phyloP scores from a whole-genome alignment of 2,113 vertebrate genomes.

The Phalacrocorax pelagicus region DNA sequence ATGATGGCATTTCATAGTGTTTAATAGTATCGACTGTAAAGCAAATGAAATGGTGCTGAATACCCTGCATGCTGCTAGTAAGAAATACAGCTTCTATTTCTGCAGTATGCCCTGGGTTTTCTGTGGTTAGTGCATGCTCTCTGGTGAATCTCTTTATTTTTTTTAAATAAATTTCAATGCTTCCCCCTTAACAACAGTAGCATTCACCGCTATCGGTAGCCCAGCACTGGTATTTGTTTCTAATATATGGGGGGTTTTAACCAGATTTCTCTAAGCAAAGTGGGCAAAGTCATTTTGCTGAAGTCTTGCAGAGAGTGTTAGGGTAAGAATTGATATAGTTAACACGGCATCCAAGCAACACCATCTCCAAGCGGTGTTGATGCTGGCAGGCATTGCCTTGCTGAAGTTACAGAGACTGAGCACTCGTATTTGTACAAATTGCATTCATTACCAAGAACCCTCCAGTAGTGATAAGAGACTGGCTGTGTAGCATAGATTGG shows the following conservation, averaged over 20 bases:
- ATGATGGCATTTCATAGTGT: slow-evolving; percentile 36
- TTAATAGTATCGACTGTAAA: slow-evolving; percentile 50
- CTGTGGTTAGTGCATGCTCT: background rate
- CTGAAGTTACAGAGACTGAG: slow-evolving; percentile 46
- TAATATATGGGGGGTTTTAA: background rate
- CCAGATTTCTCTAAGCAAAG: slow-evolving; percentile 53
- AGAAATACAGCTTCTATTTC: slow-evolving; percentile 50
- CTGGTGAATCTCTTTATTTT: slow-evolving; percentile 2
- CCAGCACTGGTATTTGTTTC: slow-evolving; percentile 29
- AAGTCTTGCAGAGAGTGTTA: slow-evolving; percentile 41
- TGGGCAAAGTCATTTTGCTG: slow-evolving; percentile 19
- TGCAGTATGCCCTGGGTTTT: slow-evolving; percentile 27
- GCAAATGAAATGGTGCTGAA: slow-evolving; percentile 40
- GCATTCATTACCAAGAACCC: slow-evolving; percentile 50
- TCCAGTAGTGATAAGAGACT: slow-evolving; percentile 58
- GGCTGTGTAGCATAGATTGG: slow-evolving; percentile 17
- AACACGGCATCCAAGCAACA: slow-evolving; percentile 22
- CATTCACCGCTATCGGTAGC: background rate
- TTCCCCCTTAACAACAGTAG: background rate
- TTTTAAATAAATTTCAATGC: background rate
- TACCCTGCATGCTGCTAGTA: slow-evolving; percentile 29
- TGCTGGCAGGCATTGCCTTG: slow-evolving; percentile 27
- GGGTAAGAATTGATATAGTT: slow-evolving; percentile 39
- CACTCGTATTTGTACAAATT: slow-evolving; percentile 41
- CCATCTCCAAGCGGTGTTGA: slow-evolving; percentile 51